Base-by-base conservation (phyloP, 2,113 vertebrate genomes). In the Nesoenas mayeri region DNA sequence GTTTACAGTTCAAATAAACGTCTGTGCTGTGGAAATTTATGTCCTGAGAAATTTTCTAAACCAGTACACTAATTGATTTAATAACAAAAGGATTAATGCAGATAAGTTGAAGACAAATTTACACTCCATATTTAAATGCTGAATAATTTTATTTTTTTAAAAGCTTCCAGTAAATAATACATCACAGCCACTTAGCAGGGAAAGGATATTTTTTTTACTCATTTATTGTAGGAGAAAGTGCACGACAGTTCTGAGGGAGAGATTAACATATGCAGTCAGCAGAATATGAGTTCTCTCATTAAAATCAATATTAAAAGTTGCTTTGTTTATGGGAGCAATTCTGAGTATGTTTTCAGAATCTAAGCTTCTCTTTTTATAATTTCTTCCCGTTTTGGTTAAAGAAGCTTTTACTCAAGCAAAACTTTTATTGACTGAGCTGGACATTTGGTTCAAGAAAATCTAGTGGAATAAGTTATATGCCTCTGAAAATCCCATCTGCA, bases 31-130 rank as follows among this genome's bases (percentile, higher is more conserved):
- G 56, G 62, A 91, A 80, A 94, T 93, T 57, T 85, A 57, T 94
- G 47, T 95, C 67, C 70, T 65, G 53, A 87, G 79, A 77, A 94
- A 84, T 93, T 79, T 95, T 88, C 80, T 94, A 61, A 87, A 57
- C 61, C 42, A 71, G 34, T 47, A 61, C 5, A 1, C 34, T 93
- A 90, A 88, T 61, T 84, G 69, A 31, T 84, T 96, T 91, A 84
- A 44, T 74, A 89, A 86, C 79, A 81, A 80, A 79, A 79, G 40
- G 48, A 92, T 93, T 81, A 74, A 93, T 80, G 31, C 21, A 65
- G 85, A 50, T 60, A 84, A 75, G 12, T 36, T 90, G 79, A 92
- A 93, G 77, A 53, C 10, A 53, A 88, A 91, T 67, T 51, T 84
- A 18, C 24, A 18, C 9, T 50, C 31, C 34, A 1, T 74, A 51